Percentiles rank a stretch among this genome's conserved stretches.
phyloP scores from a whole-genome alignment of 2,797 vertebrate genomes.

The Tarsius wallacei region DNA sequence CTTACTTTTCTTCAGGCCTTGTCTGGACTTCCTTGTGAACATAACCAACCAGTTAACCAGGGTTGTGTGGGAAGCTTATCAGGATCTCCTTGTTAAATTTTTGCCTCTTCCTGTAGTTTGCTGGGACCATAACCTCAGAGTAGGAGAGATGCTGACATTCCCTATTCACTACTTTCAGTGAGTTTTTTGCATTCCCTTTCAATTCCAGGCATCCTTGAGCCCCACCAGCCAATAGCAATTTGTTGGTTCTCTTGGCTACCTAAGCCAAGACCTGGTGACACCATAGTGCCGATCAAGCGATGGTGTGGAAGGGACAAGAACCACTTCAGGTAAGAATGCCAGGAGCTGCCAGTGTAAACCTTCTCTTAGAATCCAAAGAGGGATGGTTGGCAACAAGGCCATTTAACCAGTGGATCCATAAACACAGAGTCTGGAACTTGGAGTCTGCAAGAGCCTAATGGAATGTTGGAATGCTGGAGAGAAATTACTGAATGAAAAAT shows the following conservation, averaged over 20 bases:
- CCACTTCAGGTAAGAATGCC: neutral
- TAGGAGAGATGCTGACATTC: neutral
- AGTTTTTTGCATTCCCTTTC: neutral
- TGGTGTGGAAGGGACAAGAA: neutral
- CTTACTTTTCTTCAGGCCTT: neutral
- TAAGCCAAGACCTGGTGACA: neutral
- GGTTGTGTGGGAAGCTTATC: neutral
- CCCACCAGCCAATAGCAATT: neutral
- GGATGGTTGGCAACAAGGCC: neutral
- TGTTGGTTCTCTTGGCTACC: neutral
- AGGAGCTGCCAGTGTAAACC: neutral
- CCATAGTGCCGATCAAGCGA: neutral
- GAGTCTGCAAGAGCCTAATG: neutral
- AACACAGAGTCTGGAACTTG: neutral
- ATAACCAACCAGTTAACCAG: neutral
- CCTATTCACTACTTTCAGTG: neutral
- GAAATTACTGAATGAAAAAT: conserved; percentile 48
- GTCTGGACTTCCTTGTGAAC: neutral
- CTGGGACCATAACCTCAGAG: neutral
- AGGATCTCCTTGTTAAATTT: neutral
- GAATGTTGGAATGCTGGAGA: neutral
- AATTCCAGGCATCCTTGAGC: neutral
- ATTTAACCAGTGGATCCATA: neutral
- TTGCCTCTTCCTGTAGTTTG: neutral
- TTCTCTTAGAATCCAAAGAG: neutral